Evolutionary conservation across 1,140 invertebrate species (phyloP).

Genomic region (Pomacea maculata): DNA sequence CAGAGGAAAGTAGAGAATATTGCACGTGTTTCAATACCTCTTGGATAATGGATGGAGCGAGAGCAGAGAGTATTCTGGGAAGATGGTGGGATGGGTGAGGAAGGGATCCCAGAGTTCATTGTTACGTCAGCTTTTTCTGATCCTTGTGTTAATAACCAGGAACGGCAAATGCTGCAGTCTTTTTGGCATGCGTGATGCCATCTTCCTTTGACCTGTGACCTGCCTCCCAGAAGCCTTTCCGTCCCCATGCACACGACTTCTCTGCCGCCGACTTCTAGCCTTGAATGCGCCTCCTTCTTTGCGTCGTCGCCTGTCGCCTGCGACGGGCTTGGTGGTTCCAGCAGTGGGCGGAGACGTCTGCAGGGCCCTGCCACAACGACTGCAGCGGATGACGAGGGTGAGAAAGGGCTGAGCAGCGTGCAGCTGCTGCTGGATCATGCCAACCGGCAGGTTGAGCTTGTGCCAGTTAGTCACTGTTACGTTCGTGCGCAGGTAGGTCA

Average conservation of each 20-base stretch:
- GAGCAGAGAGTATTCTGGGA: too few relatives aligned
- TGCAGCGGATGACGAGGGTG: constrained; percentile 24
- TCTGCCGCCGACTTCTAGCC: not conserved
- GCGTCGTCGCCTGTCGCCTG: too few relatives aligned
- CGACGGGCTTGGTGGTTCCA: not conserved
- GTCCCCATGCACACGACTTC: not conserved
- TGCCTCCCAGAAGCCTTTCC: too few relatives aligned
- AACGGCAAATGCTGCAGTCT: constrained; percentile 4
- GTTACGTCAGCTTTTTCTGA: not conserved
- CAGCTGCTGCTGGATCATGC: constrained; percentile 23
- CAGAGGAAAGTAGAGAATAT: too few relatives aligned
- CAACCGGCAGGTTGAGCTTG: constrained; percentile 27
- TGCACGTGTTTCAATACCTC: too few relatives aligned
- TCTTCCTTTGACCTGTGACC: too few relatives aligned
- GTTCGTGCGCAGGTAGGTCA: constrained; percentile 29
- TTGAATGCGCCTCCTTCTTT: too few relatives aligned
- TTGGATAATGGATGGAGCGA: too few relatives aligned
- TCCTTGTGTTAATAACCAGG: constrained; percentile 20
- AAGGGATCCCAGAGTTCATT: too few relatives aligned
- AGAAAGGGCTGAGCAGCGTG: constrained; percentile 4
- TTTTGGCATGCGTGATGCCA: too few relatives aligned
- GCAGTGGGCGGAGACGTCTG: constrained; percentile 2
- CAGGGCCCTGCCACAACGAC: constrained; percentile 17
- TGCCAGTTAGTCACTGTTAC: constrained; percentile 31
- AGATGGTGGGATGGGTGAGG: too few relatives aligned